A percentile compares a stretch with the other conserved stretches of the same genome.
These are phyloP conservation scores for Podocnemis expansa DNA, from an alignment of 2,113 vertebrate species.

Conservation along the genomic window DNA sequence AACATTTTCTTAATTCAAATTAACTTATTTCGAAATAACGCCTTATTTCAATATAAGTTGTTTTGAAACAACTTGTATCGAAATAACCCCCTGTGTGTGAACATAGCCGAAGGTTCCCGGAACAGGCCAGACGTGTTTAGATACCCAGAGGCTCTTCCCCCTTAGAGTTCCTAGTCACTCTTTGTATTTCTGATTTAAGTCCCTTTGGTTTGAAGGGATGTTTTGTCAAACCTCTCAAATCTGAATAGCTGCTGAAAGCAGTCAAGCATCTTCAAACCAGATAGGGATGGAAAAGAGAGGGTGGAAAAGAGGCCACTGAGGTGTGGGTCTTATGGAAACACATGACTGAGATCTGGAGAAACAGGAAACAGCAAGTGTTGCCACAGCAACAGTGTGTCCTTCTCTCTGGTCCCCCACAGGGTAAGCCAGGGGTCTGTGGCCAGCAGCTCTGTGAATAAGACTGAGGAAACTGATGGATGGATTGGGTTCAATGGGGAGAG, in stretches of 20 bases:
- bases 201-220: not conserved
- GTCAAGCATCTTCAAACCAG: no score
- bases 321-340: not conserved
- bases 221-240: not conserved
- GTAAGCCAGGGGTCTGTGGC: slow-evolving; percentile 80
- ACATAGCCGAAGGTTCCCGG: not conserved
- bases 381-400: slow-evolving; percentile 76
- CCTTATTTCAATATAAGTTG: no score
- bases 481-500: slow-evolving; percentile 20
- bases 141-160: not conserved
- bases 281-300: not conserved
- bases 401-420: slow-evolving; percentile 58
- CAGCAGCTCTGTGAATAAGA: not conserved
- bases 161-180: not conserved
- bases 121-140: not conserved
- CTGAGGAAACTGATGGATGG: slow-evolving; percentile 38
- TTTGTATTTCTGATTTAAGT: not conserved
- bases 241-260: not conserved
- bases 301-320: not conserved
- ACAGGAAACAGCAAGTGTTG: slow-evolving; percentile 70
- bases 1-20: no score
- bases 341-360: slow-evolving; percentile 41
- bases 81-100: no score
- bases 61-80: no score
- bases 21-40: no score